A percentile compares a stretch with the other conserved stretches of the same genome.
phyloP scores from a whole-genome alignment of 2,888 invertebrate genomes.

The Brenthis ino region DNA sequence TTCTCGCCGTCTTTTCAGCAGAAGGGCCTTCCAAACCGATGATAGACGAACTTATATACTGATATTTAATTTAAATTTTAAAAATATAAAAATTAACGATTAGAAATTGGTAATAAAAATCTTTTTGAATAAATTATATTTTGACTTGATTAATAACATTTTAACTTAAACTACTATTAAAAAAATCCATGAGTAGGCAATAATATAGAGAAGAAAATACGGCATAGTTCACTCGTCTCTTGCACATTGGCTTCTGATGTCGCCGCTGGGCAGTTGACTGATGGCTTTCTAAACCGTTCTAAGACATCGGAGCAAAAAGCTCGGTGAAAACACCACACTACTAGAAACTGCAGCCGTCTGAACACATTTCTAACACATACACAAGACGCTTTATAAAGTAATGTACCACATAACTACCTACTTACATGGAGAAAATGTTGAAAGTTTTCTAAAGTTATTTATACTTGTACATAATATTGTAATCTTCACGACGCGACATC shows the following conservation, averaged over 20 bases:
- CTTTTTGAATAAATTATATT: too few species aligned
- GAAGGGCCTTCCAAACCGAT: too few species aligned
- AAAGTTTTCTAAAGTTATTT: slow-evolving; percentile 33
- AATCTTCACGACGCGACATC: neutral
- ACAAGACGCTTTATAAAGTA: slow-evolving; percentile 48
- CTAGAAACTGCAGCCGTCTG: slow-evolving; percentile 63
- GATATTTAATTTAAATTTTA: too few species aligned
- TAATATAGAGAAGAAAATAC: neutral
- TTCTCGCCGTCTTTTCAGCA: too few species aligned
- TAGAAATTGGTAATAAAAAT: too few species aligned
- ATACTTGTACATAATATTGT: neutral
- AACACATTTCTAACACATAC: slow-evolving; percentile 59
- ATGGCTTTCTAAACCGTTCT: slow-evolving; percentile 78
- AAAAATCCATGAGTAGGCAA: neutral
- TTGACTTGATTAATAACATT: too few species aligned
- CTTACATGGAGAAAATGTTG: slow-evolving; percentile 31
- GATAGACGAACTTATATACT: too few species aligned
- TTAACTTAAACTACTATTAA: too few species aligned
- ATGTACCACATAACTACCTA: slow-evolving; percentile 37
- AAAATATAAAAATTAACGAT: too few species aligned
- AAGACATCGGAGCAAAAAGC: slow-evolving; percentile 68
- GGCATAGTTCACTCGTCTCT: slow-evolving; percentile 47
- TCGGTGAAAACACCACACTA: slow-evolving; percentile 68
- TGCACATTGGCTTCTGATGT: slow-evolving; percentile 61
- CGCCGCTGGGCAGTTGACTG: slow-evolving; percentile 70